Evolutionary conservation across 2,797 vertebrate genomes (phyloP), one percentile per base, ranked within the genome.

Genomic region (Epinephelus coioides): DNA sequence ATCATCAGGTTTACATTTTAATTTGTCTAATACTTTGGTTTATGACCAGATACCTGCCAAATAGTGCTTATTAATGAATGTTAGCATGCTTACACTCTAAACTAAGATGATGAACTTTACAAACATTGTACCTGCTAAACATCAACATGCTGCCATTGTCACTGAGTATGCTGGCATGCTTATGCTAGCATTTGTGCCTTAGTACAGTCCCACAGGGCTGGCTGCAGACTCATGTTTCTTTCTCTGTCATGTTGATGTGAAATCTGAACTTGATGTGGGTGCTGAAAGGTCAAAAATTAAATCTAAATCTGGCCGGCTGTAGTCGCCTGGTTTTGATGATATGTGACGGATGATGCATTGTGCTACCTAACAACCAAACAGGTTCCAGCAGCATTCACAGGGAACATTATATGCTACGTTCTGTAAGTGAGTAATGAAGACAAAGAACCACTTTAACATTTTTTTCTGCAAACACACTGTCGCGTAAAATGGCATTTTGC

Each of bases 391-490:
- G 30, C 40, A 47, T 61, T 40, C 10, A 47, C 25, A 50, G 50
- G 17, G 44, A 25, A 15, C 61, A 9, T 49, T 18, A 27, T 10
- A 3, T 9, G 1, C 25, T 30, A 43, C 63, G 19, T 67, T 67
- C 43, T 69, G 7, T 44, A 59, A 18, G 14, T 50, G 34, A 21
- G 30, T 56, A 19, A 61, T 66, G 21, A 66, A 70, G 21, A 50
- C 21, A 74, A 21, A 73, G 30, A 63, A 8, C 43, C 6, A 56
- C 59, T 63, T 49, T 11, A 67, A 9, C 50, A 21, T 38, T 25
- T 59, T 71, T 46, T 54, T 43, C 38, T 38, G 6, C 5, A 66
- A 54, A 64, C 51, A 68, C 30, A 69, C 19, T 13, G 13, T 15
- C 3, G 25, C 12, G 3, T 72, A 27, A 54, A 53, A 54, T 69